Percentiles rank a stretch among this genome's conserved stretches.
Conservation (phyloP, 1,140 invertebrate genomes). For the Drosophila jambulina region DNA sequence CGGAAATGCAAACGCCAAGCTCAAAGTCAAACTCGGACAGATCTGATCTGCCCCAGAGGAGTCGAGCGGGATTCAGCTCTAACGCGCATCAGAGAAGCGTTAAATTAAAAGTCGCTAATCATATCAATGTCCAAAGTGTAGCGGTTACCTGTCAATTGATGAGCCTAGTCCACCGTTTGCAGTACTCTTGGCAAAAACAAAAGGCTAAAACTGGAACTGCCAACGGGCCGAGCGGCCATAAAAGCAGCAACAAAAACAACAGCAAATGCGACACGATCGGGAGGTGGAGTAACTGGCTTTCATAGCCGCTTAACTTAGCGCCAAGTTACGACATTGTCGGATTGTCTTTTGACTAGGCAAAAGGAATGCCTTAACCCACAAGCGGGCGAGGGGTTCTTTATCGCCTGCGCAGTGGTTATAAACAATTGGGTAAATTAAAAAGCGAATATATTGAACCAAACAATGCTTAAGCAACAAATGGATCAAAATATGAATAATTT, state of each 20-base stretch:
- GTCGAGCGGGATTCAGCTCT: conserved; percentile 22
- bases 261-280: conserved; percentile 19
- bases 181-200: conserved; percentile 18
- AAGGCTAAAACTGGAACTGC: conserved; percentile 55
- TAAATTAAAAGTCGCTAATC: conserved; percentile 72
- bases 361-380: conserved; percentile 46
- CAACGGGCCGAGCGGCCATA: conserved; percentile 37
- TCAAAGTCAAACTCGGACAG: conserved; percentile 19
- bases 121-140: conserved; percentile 71
- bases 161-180: conserved; percentile 24
- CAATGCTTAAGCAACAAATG: too few species aligned
- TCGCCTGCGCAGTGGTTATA: too few species aligned
- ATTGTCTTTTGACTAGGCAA: conserved; percentile 51
- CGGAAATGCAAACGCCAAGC: conserved; percentile 63
- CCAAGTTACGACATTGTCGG: conserved; percentile 62
- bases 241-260: not conserved
- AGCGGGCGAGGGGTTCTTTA: not conserved
- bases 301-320: conserved; percentile 62
- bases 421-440: too few species aligned
- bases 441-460: too few species aligned
- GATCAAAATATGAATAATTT: too few species aligned
- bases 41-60: conserved; percentile 31
- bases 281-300: conserved; percentile 53
- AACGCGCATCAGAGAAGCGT: conserved; percentile 48
- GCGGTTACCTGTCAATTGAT: conserved; percentile 73